Percentiles rank a stretch among this genome's conserved stretches.
phyloP scores from a whole-genome alignment of 2,888 invertebrate species.

The Drosophila mayaguana region DNA sequence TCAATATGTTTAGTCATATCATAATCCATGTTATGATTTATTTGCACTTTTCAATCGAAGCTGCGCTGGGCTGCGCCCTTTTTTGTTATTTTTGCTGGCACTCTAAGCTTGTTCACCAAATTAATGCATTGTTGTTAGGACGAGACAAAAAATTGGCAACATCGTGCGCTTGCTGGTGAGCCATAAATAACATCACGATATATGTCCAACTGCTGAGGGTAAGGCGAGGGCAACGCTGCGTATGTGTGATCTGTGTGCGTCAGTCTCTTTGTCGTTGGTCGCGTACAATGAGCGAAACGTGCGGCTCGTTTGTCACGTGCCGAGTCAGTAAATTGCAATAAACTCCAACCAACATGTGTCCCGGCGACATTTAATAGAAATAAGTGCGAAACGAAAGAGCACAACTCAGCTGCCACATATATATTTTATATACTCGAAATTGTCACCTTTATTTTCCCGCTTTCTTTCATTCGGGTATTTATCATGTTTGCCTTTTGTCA shows the following conservation, averaged over 20 bases:
- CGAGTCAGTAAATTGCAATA: slow-evolving; percentile 82
- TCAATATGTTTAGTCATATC: slow-evolving; percentile 33
- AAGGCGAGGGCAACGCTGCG: slow-evolving; percentile 34
- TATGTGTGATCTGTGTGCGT: slow-evolving; percentile 51
- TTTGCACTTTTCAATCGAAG: slow-evolving; percentile 22
- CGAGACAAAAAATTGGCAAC: slow-evolving; percentile 25
- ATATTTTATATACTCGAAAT: slow-evolving; percentile 28
- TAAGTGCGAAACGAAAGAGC: slow-evolving; percentile 45
- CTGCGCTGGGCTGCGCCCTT: neutral
- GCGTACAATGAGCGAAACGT: slow-evolving; percentile 69
- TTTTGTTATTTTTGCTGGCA: slow-evolving; percentile 2
- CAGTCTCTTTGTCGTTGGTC: slow-evolving; percentile 38
- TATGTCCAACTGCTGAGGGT: slow-evolving; percentile 24
- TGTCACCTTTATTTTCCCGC: neutral
- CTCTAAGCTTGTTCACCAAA: slow-evolving; percentile 41
- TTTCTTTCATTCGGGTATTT: neutral
- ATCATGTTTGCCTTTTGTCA: slow-evolving; percentile 1
- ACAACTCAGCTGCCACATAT: slow-evolving; percentile 9
- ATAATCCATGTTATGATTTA: slow-evolving; percentile 51
- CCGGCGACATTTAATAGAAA: slow-evolving; percentile 67
- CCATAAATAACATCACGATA: slow-evolving; percentile 50
- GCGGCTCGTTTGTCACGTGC: slow-evolving; percentile 81
- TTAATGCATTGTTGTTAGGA: slow-evolving; percentile 52
- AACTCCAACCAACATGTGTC: slow-evolving; percentile 72
- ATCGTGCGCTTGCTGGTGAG: slow-evolving; percentile 28